Base-by-base conservation (phyloP, 2,113 vertebrate species). In the Hydrochoerus hydrochaeris region DNA sequence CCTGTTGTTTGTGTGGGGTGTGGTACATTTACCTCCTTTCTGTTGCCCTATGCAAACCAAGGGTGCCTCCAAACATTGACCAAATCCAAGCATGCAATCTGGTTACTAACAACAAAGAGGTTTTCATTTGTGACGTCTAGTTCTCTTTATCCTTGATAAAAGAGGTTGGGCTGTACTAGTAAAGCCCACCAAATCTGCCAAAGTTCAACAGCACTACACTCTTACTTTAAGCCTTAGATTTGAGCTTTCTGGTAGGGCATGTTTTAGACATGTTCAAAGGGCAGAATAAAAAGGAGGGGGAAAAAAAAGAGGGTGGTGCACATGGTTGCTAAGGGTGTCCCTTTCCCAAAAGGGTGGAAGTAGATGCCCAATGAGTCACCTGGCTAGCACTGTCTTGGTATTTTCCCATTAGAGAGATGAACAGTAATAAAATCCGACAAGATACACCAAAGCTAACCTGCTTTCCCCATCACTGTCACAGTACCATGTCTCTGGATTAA, bases 41-140 rank as follows among this genome's bases (percentile, higher is more conserved):
- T 91, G 60, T 82, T 95, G 65, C 73, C 73, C 94, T 85, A 90
- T 54, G 88, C 82, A 95, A 89, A 96, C 91, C 8, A 4, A 88
- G 30, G 35, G 90, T 32, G 95, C 46, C 91, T 94, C 94, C 95
- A 97, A 96, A 95, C 81, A 94, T 46, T 92, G 75, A 63, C 75
- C 69, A 88, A 49, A 92, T 85, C 91, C 97, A 97, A 95, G 92
- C 11, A 85, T 17, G 38, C 95, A 96, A 93, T 93, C 97, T 96
- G 96, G 97, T 98, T 97, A 97, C 98, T 97, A 98, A 98, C 97
- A 98, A 98, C 97, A 98, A 96, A 91, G 35, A 62, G 90, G 75
- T 30, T 69, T 96, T 88, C 22, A 44, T 87, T 93, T 82, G 77
- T 41, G 60, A 96, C 96, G 95, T 88, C 85, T 44, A 88, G 85